Evolutionary conservation across 2,888 invertebrate genomes (phyloP).

Genomic region (Cryptocheilus praepositus): DNA sequence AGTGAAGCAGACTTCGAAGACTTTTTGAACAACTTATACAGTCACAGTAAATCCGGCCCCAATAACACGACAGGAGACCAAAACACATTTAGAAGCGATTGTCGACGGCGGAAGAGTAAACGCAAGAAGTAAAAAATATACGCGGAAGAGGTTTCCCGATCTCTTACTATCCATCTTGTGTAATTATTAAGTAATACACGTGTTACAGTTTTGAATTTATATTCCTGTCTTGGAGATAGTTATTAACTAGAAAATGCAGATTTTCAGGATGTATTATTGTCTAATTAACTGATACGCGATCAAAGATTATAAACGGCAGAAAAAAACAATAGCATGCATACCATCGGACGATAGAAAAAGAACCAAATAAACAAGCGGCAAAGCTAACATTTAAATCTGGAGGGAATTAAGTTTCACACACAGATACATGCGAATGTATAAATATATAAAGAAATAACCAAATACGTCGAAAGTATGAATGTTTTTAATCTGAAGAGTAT

Average conservation of each 20-base stretch:
- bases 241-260: slow-evolving; percentile 17
- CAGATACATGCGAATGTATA: no score
- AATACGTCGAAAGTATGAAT: no score
- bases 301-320: slow-evolving; percentile 29
- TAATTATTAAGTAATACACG: slow-evolving; percentile 61
- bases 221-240: slow-evolving; percentile 47
- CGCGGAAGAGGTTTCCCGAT: slow-evolving; percentile 47
- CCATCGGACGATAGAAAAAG: no score
- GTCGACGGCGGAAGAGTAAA: slow-evolving; percentile 70
- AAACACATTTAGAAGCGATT: slow-evolving; percentile 64
- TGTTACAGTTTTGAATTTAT: slow-evolving; percentile 56
- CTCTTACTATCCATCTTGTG: slow-evolving; percentile 58
- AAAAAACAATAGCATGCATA: slow-evolving; percentile 15
- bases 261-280: slow-evolving; percentile 20
- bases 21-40: slow-evolving; percentile 87
- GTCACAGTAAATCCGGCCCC: slow-evolving; percentile 77
- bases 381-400: slow-evolving; percentile 1
- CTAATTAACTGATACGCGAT: slow-evolving; percentile 38
- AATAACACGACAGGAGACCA: slow-evolving; percentile 68
- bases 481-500: no score
- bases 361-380: slow-evolving; percentile 13
- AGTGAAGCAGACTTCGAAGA: slow-evolving; percentile 88
- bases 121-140: slow-evolving; percentile 67
- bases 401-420: not conserved
- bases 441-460: no score